Conservation (phyloP, 2,113 vertebrate genomes). For the Hemiscyllium ocellatum region DNA sequence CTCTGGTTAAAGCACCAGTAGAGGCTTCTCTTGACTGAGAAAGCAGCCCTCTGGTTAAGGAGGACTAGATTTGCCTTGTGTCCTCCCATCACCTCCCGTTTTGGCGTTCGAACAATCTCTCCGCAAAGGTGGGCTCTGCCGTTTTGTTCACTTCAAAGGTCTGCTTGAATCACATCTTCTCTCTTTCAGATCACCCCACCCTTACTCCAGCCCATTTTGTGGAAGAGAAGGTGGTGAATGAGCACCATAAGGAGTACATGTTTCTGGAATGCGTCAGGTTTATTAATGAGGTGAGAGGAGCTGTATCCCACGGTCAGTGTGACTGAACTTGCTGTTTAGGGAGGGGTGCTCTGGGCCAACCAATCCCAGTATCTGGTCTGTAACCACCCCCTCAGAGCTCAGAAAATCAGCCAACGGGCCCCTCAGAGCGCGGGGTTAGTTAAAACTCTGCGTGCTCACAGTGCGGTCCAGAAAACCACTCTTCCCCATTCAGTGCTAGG, state of each 20-base stretch:
- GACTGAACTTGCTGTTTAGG: neutral
- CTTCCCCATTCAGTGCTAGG: too few species aligned
- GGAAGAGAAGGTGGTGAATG: constrained; percentile 80
- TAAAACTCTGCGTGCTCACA: neutral
- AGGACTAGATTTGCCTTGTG: too few species aligned
- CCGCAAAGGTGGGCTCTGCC: neutral
- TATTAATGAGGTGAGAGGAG: constrained; percentile 68
- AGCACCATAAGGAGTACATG: constrained; percentile 88
- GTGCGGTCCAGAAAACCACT: neutral
- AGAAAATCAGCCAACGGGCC: neutral
- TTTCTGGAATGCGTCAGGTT: constrained; percentile 94
- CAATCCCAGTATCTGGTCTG: constrained; percentile 11
- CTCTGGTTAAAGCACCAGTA: too few species aligned
- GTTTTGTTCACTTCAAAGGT: constrained; percentile 26
- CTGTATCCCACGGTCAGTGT: neutral
- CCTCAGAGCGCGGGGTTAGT: neutral
- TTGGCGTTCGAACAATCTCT: neutral
- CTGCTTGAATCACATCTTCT: neutral
- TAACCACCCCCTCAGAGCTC: neutral
- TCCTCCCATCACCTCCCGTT: too few species aligned
- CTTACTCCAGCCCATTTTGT: constrained; percentile 88
- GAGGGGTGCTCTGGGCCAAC: neutral
- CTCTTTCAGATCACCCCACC: constrained; percentile 68
- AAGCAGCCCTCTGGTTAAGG: too few species aligned
- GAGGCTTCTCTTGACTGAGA: too few species aligned